Evolutionary conservation across 2,113 vertebrate genomes (phyloP).

Genomic region (pig (Sus scrofa)): DNA sequence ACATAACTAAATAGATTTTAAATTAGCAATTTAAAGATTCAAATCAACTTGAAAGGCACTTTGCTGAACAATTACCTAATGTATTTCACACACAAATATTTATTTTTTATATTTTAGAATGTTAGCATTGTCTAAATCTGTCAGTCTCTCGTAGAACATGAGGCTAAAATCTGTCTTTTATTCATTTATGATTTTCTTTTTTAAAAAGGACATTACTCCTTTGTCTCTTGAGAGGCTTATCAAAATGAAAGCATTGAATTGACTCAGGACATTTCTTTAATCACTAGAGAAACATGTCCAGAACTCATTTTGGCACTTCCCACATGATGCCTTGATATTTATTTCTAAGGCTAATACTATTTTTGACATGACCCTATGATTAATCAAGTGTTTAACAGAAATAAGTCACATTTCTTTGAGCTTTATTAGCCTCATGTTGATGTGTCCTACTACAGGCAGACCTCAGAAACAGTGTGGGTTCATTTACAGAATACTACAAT

Average conservation of each 20-base stretch:
- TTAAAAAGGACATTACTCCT: not conserved
- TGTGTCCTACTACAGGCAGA: not conserved
- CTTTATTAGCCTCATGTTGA: not conserved
- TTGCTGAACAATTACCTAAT: not conserved
- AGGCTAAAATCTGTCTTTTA: not conserved
- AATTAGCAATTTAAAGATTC: constrained; percentile 23
- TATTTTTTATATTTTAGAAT: not conserved
- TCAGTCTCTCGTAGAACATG: not conserved
- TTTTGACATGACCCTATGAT: not conserved
- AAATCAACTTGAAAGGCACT: constrained; percentile 17
- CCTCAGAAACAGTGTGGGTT: not conserved
- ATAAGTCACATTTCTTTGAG: not conserved
- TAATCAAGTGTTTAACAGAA: not conserved
- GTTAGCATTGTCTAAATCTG: not conserved
- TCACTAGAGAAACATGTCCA: not conserved
- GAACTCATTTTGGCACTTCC: not conserved
- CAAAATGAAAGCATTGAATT: not conserved
- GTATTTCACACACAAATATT: constrained; percentile 6
- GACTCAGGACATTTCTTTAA: not conserved
- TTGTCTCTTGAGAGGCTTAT: constrained; percentile 23
- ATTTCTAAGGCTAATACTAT: not conserved
- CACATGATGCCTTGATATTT: not conserved
- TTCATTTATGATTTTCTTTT: not conserved
- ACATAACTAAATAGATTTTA: not conserved
- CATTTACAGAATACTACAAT: not conserved